phyloP scores from a whole-genome alignment of 2,113 vertebrate genomes.

The Eubucco bourcierii region DNA sequence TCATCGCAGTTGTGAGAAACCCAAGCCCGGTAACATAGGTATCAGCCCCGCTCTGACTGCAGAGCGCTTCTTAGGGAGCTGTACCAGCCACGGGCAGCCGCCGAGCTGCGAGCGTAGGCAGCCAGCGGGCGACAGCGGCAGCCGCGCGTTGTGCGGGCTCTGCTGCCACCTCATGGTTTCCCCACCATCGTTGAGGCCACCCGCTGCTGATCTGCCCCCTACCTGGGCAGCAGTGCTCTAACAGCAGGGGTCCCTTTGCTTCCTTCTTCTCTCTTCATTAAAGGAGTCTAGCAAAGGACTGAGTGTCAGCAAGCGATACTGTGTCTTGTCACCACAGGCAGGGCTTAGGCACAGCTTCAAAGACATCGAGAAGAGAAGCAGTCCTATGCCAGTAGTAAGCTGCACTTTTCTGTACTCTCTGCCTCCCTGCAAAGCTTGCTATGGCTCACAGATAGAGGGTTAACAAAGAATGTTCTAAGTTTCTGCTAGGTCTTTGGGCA shows the following conservation, averaged over 20 bases:
- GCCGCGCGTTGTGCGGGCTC: neutral
- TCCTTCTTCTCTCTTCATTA: accelerated
- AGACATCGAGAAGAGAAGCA: neutral
- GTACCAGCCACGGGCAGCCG: too few relatives aligned
- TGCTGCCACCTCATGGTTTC: conserved; percentile 28
- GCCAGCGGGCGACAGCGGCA: too few relatives aligned
- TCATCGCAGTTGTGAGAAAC: neutral
- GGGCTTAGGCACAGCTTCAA: too few relatives aligned
- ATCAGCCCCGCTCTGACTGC: too few relatives aligned
- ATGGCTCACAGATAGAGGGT: neutral
- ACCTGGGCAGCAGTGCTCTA: accelerated
- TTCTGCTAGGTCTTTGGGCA: neutral
- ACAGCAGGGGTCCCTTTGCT: neutral
- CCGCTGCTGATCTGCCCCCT: accelerated
- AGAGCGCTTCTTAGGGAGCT: too few relatives aligned
- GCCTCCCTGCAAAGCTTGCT: neutral
- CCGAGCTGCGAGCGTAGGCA: too few relatives aligned
- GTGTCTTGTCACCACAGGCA: neutral
- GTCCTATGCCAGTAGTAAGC: accelerated
- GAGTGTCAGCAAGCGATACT: accelerated
- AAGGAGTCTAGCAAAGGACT: neutral
- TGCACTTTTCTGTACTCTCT: neutral
- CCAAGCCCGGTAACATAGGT: neutral
- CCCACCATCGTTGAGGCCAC: accelerated
- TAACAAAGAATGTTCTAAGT: neutral